A percentile compares a stretch with the other conserved stretches of the same genome.
Conservation (phyloP, 2,113 vertebrate genomes). For the Halichoeres trimaculatus region DNA sequence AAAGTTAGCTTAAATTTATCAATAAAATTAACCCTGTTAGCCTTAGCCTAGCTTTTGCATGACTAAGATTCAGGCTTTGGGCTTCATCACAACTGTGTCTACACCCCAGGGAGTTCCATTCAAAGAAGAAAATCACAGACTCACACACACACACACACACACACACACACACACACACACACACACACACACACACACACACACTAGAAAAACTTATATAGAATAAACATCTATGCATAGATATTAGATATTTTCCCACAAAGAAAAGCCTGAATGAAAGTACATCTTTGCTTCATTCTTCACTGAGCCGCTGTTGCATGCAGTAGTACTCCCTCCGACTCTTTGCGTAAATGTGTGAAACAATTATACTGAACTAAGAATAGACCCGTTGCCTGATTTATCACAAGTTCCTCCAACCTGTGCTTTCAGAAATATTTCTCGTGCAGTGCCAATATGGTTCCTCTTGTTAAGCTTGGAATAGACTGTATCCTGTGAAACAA, state of each 20-base stretch:
- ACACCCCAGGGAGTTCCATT: too few relatives aligned
- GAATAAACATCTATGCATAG: not conserved
- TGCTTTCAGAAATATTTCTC: not conserved
- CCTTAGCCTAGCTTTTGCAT: too few relatives aligned
- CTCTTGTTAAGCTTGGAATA: not conserved
- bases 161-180: too few relatives aligned
- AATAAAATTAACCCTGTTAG: too few relatives aligned
- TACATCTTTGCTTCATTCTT: too few relatives aligned
- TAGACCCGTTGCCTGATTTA: not conserved
- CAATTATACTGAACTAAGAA: not conserved
- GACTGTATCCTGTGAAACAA: too few relatives aligned
- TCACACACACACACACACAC: too few relatives aligned
- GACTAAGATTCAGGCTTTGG: too few relatives aligned
- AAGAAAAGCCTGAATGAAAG: not conserved
- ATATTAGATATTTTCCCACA: not conserved
- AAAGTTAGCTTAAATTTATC: too few relatives aligned
- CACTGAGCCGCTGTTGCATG: not conserved
- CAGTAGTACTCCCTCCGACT: not conserved
- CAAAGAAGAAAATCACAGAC: too few relatives aligned
- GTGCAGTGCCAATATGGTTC: not conserved
- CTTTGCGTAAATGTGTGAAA: not conserved
- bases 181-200: not conserved
- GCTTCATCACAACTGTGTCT: too few relatives aligned
- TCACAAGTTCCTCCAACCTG: not conserved
- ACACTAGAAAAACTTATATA: not conserved